Base-by-base conservation (phyloP, 1,140 invertebrate genomes). In the Drosophila quadrilineata region DNA sequence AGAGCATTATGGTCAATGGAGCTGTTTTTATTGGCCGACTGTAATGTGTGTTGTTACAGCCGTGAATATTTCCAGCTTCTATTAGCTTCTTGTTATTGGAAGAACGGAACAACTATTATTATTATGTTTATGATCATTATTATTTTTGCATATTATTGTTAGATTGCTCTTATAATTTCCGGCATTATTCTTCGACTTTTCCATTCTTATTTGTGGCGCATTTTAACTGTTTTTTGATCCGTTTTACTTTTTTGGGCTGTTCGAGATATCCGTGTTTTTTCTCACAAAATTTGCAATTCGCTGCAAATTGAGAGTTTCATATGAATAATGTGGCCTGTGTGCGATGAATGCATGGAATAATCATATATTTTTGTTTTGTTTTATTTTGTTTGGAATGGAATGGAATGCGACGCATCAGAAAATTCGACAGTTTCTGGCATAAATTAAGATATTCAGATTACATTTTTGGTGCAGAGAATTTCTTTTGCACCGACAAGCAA, bases 71-170 rank as follows among this genome's bases (percentile, higher is more conserved):
- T 46, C 31, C 24, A 63, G 10, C 40, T 16, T 19, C 46, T 46
- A 56, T 33, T 22, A 38, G 31, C 12, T 36, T 41, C 6, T 63
- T 63, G 31, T 58, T 50, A 43, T 43, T 28, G 21, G 26, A 41
- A 29, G 33, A 49, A 35, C 26, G 14, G 35, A 8, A 45, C 29
- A 19, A 36, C 17, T 36, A 58, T 58, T 58, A 58, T 54, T 54
- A 43, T 57, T 57, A n/a, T n/a, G n/a, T n/a, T n/a, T n/a, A n/a
- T n/a, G n/a, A n/a, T n/a, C n/a, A 57, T 26, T 56, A 56, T 57
- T 58, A 58, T 60, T 60, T n/a, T n/a, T n/a, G n/a, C n/a, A n/a
- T n/a, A 45, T 67, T 53, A 53, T 53, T 50, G 28, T 66, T 62
- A 29, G 31, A 52, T 49, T 66, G 48, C 54, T 29, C 46, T 43